These are phyloP conservation scores for Pangasius sanitwongsei DNA, from an alignment of 2,797 vertebrate species.

Conservation along the genomic window DNA sequence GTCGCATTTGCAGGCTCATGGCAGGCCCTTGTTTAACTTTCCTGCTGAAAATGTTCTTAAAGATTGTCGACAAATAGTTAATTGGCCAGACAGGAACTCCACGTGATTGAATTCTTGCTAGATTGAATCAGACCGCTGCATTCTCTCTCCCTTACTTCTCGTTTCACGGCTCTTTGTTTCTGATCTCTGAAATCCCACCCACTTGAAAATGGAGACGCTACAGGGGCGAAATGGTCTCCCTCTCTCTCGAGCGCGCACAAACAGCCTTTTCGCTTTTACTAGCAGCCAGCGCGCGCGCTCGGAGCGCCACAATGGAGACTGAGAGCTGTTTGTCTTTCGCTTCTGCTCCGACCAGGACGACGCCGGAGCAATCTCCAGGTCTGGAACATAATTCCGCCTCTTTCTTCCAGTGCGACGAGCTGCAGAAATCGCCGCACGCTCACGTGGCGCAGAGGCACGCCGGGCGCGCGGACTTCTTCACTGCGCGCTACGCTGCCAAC, in stretches of 20 bases:
- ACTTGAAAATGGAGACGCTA: constrained; percentile 70
- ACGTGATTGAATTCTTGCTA: constrained; percentile 83
- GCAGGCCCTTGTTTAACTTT: not conserved
- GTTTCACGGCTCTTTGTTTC: constrained; percentile 84
- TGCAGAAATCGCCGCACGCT: constrained; percentile 73
- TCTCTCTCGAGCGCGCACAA: constrained; percentile 59
- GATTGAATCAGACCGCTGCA: constrained; percentile 78
- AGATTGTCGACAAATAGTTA: constrained; percentile 73
- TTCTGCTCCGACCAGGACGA: constrained; percentile 73
- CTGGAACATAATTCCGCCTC: constrained; percentile 72
- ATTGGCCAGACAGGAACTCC: constrained; percentile 73
- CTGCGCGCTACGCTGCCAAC: constrained; percentile 55
- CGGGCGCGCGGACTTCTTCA: constrained; percentile 27
- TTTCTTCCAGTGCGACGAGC: constrained; percentile 73
- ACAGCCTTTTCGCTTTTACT: constrained; percentile 57
- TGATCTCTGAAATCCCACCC: constrained; percentile 83
- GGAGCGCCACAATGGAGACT: constrained; percentile 78
- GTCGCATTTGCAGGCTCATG: not conserved
- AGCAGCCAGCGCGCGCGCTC: constrained; percentile 62
- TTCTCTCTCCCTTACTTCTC: constrained; percentile 54
- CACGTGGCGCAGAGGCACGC: constrained; percentile 67
- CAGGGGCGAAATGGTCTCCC: constrained; percentile 54
- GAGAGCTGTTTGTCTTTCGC: constrained; percentile 80
- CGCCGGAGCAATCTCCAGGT: constrained; percentile 70
- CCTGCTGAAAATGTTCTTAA: not conserved